A percentile compares a stretch with the other conserved stretches of the same genome.
Evolutionary conservation across 2,113 vertebrate genomes (phyloP).

Genomic region (Podarcis cretensis): DNA sequence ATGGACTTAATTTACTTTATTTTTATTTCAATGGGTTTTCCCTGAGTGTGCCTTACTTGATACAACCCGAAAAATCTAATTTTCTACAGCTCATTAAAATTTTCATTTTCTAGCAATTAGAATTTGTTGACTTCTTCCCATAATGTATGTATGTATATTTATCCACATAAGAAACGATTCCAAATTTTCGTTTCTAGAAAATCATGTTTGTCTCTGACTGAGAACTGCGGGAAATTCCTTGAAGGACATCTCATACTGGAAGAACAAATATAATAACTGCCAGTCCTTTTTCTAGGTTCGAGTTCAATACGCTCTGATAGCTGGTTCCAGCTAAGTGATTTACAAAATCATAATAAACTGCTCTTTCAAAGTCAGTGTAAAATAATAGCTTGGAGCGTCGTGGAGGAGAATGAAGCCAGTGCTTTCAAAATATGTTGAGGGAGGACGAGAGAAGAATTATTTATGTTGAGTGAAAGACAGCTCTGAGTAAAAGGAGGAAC

Average conservation of each 20-base stretch:
- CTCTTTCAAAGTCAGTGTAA: slow-evolving; percentile 32
- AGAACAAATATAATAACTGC: not conserved
- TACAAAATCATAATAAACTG: slow-evolving; percentile 26
- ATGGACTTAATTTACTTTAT: no score
- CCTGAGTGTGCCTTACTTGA: no score
- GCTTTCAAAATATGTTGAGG: slow-evolving; percentile 19
- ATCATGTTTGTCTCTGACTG: not conserved
- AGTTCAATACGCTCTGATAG: not conserved
- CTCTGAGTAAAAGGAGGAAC: not conserved
- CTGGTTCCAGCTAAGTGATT: slow-evolving; percentile 34
- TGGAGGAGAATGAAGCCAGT: slow-evolving; percentile 18
- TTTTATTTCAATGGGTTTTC: no score
- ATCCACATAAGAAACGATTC: not conserved
- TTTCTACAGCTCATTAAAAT: not conserved
- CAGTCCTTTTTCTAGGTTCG: not conserved
- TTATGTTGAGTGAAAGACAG: not conserved
- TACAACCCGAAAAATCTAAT: no score
- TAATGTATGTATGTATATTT: not conserved
- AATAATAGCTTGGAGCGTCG: slow-evolving; percentile 18
- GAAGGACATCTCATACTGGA: slow-evolving; percentile 28
- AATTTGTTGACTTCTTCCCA: not conserved
- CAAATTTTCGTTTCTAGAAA: not conserved
- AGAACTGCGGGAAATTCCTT: not conserved
- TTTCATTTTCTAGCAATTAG: not conserved
- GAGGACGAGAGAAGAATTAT: not conserved